phyloP scores from a whole-genome alignment of 2,113 vertebrate genomes.

The Fulmarus glacialis region DNA sequence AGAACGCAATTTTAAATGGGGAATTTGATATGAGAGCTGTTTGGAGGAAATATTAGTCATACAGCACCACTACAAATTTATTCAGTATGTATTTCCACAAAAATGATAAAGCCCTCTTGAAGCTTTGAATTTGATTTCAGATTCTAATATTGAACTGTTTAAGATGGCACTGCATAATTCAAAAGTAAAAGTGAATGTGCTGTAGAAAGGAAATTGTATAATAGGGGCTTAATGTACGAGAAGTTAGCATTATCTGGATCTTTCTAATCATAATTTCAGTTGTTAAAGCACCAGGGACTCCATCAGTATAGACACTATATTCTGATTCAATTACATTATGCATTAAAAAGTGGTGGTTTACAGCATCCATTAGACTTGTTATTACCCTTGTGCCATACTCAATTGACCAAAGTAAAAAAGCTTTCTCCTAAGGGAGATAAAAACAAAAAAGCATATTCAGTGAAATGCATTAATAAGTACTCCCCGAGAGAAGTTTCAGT shows the following conservation, averaged over 20 bases:
- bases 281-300: conserved; percentile 67
- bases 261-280: conserved; percentile 67
- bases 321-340: conserved; percentile 68
- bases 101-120: not conserved
- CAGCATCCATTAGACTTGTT: conserved; percentile 65
- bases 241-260: conserved; percentile 64
- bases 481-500: conserved; percentile 40
- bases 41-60: not conserved
- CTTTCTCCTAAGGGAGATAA: not conserved
- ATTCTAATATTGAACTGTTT: conserved; percentile 52
- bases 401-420: conserved; percentile 54
- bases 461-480: conserved; percentile 39
- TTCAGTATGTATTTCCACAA: conserved; percentile 1
- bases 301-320: conserved; percentile 61
- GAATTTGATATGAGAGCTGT: not conserved
- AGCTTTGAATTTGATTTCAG: conserved; percentile 44
- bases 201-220: conserved; percentile 50
- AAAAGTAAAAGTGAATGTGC: conserved; percentile 56
- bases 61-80: conserved; percentile 3
- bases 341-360: conserved; percentile 67
- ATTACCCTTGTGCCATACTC: conserved; percentile 65
- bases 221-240: conserved; percentile 58
- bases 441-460: conserved; percentile 24
- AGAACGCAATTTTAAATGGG: not conserved
- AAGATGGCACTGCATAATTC: conserved; percentile 59